Base-by-base conservation (phyloP, 2,797 vertebrate genomes). In the Ambastaia sidthimunki region DNA sequence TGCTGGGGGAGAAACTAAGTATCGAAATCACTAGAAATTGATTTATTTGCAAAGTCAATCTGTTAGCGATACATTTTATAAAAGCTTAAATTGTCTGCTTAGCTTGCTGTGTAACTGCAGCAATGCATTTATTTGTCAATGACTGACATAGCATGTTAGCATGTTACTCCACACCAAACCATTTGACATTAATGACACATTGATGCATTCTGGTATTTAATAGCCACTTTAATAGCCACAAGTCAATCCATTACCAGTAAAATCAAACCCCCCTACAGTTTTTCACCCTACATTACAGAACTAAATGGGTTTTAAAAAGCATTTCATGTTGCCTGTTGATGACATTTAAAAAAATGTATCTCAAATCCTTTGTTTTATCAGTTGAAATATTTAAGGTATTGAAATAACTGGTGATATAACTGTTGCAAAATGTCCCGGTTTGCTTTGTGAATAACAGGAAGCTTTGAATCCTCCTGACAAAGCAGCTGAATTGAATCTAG, bases 81-180 rank as follows among this genome's bases (percentile, higher is more conserved):
- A 18, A 28, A 7, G 15, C 0, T 23, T 10, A 13, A 11, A 15
- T 59, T 59, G 21, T 76, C 52, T 67, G 10, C 41, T 44, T 50
- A 44, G 31, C 50, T 57, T 15, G 34, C 65, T 41, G 74, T 59
- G 7, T 31, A 68, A 31, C 37, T 57, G 52, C 34, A 57, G 50
- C 44, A 47, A 68, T 60, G 37, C 37, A 28, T 47, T 57, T 77
- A 59, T 31, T 23, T 59, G 50, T 69, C 37, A 76, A 9, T 0
- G 16, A n/a, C 74, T 76, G 50, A 57, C 37, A 7, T n/a, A n/a
- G n/a, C n/a, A 34, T 34, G 31, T 31, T 31, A 31, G 31, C 31
- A 2, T 31, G 31, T 31, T 31, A 31, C 31, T 31, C 31, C 31
- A 31, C 31, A 31, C 31, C 34, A 37, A 4, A 37, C 34, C 5